These are phyloP conservation scores for Rhopalosiphum padi DNA, from an alignment of 1,140 invertebrate species.

Conservation along the genomic window DNA sequence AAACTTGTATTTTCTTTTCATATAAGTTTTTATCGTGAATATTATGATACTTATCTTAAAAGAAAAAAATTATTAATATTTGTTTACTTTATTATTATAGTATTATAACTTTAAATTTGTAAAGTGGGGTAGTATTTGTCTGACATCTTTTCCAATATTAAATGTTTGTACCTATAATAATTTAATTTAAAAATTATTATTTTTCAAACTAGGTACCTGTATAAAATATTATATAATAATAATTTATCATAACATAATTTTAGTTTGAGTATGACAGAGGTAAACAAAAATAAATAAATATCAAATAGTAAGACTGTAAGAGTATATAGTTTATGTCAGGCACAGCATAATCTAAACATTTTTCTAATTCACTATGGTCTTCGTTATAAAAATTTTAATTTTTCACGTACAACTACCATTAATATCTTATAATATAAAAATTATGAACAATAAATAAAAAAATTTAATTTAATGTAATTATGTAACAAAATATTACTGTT, in stretches of 20 bases:
- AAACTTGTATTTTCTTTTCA: background rate
- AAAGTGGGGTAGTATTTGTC: background rate
- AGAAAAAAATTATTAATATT: background rate
- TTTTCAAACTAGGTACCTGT: background rate
- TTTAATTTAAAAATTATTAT: background rate
- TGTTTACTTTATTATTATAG: background rate
- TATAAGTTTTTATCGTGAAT: background rate
- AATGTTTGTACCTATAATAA: background rate
- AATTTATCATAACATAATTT: background rate
- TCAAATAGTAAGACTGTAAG: background rate
- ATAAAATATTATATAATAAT: background rate
- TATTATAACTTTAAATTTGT: background rate
- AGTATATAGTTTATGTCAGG: background rate
- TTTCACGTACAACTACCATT: background rate
- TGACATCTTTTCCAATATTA: background rate
- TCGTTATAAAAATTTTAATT: background rate
- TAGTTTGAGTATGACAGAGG: background rate
- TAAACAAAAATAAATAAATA: slow-evolving; percentile 9
- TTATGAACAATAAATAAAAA: background rate
- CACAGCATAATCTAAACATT: background rate
- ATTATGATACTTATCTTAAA: background rate
- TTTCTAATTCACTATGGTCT: background rate
- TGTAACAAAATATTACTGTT: background rate
- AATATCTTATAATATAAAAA: background rate
- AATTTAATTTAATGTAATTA: background rate